A percentile compares a stretch with the other conserved stretches of the same genome.
Conservation (phyloP, 2,113 vertebrate genomes). For the Megaceryle torquata region DNA sequence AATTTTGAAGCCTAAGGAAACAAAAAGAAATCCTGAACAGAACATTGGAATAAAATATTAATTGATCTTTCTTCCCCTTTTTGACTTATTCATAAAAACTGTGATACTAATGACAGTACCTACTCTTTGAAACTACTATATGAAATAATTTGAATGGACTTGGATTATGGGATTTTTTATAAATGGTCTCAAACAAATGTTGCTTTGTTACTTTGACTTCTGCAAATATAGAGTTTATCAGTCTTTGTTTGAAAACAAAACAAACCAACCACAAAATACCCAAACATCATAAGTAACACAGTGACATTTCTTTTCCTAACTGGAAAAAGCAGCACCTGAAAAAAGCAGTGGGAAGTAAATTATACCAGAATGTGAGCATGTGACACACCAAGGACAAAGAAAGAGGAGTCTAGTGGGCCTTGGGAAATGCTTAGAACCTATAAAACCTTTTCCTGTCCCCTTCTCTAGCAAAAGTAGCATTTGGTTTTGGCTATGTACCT, state of each 20-base stretch:
- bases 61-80: background rate
- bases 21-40: background rate
- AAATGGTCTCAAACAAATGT: background rate
- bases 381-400: background rate
- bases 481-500: slow-evolving; percentile 39
- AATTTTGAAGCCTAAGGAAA: background rate
- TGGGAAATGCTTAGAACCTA: background rate
- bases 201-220: background rate
- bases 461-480: slow-evolving; percentile 6
- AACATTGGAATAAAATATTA: background rate
- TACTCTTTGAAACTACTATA: background rate
- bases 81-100: background rate
- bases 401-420: background rate
- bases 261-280: fast-evolving
- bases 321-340: background rate
- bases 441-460: background rate
- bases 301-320: background rate
- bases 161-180: background rate
- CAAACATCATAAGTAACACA: background rate
- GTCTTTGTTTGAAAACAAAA: background rate
- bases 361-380: background rate
- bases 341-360: background rate
- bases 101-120: background rate
- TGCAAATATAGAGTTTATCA: background rate
- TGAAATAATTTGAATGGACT: background rate